Base-by-base conservation (phyloP, 2,888 invertebrate species). In the Galerucella nymphaeae region DNA sequence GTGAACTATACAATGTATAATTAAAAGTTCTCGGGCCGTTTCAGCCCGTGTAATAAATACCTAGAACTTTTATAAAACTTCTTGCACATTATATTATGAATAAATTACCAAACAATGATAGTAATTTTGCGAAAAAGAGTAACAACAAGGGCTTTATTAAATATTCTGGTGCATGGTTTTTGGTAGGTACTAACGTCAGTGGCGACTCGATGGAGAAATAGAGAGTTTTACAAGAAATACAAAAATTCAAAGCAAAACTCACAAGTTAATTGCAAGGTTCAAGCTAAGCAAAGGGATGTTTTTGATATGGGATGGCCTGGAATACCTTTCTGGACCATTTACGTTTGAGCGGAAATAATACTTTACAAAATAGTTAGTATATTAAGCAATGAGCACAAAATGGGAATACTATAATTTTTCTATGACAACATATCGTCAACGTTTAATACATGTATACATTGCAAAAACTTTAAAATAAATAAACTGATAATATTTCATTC, bases 21-120 rank as follows among this genome's bases (percentile, higher is more conserved):
- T 81, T 81, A 80, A 80, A 80, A 78, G 73, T 77, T 79, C 66
- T 70, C 65, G 75, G 75, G 72, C 74, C 68, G 71, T 72, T 76
- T 71, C 63, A 69, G 70, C 45, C 64, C 11, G 57, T 74, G 61
- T 75, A 77, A 77, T 75, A 74, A 73, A 73, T 77, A 73, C 74
- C 74, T 77, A 71, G 70, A 66, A 72, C 73, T 75, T 77, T 71
- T 71, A 72, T 72, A 66, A 75, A 70, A 75, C 57, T 73, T 74
- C 74, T 70, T 73, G 71, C 75, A 67, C 63, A 76, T 70, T 64
- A 70, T 76, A 77, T 76, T 74, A 72, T 73, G 75, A 76, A 77
- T 75, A 77, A 78, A 75, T 78, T 77, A 78, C 71, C 48, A 59
- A 63, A 70, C 70, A 75, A 78, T 77, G 74, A 75, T 77, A 73